Conservation (phyloP, 2,797 vertebrate species). For the Mormyrops attenuatus region DNA sequence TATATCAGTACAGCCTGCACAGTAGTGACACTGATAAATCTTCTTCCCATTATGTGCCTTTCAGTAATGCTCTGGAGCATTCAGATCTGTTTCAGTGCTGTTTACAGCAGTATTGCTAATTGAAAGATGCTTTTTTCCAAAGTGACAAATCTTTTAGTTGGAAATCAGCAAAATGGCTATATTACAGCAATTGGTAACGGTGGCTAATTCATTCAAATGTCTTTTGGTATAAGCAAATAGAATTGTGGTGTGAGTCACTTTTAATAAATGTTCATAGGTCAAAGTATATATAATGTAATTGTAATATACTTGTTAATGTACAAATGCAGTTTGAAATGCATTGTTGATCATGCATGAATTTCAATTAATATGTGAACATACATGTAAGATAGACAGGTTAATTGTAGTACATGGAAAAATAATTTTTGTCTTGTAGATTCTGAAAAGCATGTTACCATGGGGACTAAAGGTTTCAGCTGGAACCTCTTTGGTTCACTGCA, state of each 20-base stretch:
- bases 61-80: neutral
- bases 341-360: neutral
- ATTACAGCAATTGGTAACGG: neutral
- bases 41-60: neutral
- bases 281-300: neutral
- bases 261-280: neutral
- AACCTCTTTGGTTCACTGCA: conserved; percentile 45
- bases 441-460: conserved; percentile 57
- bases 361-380: neutral
- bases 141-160: neutral
- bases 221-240: neutral
- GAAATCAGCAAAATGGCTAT: neutral
- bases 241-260: neutral
- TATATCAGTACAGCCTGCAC: neutral
- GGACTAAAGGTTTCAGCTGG: conserved; percentile 54
- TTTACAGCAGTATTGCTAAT: neutral
- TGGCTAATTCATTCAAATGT: neutral
- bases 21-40: neutral
- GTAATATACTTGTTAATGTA: neutral
- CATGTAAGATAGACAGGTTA: neutral
- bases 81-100: neutral
- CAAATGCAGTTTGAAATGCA: neutral
- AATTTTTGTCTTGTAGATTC: conserved; percentile 39
- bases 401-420: neutral
- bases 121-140: neutral